Evolutionary conservation across 2,888 invertebrate genomes (phyloP).

Genomic region (Tanypteryx hageni): DNA sequence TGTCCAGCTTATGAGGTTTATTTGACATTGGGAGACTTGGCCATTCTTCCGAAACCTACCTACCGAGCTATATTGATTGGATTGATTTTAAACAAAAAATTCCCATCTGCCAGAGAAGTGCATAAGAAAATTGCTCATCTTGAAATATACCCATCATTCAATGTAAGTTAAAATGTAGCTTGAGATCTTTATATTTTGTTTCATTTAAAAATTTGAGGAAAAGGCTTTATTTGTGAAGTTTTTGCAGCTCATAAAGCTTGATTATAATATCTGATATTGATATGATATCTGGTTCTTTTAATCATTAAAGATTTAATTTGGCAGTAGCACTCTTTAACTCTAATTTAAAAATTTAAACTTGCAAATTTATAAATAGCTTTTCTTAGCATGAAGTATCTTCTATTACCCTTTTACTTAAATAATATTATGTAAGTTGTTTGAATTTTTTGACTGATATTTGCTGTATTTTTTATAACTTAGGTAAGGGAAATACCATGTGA

Average conservation of each 20-base stretch:
- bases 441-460: not conserved
- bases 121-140: not conserved
- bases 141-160: not conserved
- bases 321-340: not conserved
- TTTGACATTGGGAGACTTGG: not conserved
- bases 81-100: not conserved
- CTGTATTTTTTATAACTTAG: not conserved
- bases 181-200: not conserved
- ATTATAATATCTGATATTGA: not conserved
- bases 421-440: not conserved
- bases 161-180: not conserved
- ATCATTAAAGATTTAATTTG: not conserved
- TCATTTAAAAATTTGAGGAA: not conserved
- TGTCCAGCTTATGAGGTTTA: constrained; percentile 15
- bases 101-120: not conserved
- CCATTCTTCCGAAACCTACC: not conserved
- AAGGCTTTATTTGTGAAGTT: not conserved
- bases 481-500: not conserved
- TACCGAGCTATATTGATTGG: constrained; percentile 17
- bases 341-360: not conserved
- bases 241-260: not conserved
- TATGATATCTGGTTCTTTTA: not conserved
- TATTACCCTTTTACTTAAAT: not conserved
- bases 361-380: not conserved
- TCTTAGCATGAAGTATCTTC: not conserved